phyloP scores from a whole-genome alignment of 2,113 vertebrate genomes.

The Tapirus terrestris region DNA sequence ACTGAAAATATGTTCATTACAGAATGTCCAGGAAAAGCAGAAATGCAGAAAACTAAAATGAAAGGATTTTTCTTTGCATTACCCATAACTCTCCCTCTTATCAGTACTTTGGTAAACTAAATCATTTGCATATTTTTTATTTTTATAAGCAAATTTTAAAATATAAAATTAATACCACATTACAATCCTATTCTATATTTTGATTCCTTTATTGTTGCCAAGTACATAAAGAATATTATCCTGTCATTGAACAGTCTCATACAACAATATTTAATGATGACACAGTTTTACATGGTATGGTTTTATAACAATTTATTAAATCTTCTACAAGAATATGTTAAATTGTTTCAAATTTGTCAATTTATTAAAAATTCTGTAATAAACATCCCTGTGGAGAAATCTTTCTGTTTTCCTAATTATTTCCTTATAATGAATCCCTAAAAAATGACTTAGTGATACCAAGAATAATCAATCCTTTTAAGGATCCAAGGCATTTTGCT shows the following conservation, averaged over 20 bases:
- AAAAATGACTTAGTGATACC: background rate
- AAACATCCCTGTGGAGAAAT: background rate
- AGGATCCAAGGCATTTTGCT: background rate
- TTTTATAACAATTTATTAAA: background rate
- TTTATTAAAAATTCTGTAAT: background rate
- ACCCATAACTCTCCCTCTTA: background rate
- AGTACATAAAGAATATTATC: background rate
- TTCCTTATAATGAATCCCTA: background rate
- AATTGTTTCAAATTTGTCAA: background rate
- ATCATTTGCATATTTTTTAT: background rate
- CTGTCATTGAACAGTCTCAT: background rate
- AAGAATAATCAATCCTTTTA: background rate
- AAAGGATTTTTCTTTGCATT: background rate
- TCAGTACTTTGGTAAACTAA: background rate
- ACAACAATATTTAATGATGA: background rate
- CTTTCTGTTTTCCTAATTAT: background rate
- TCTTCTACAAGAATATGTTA: background rate
- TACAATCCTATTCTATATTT: background rate
- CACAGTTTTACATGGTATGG: rapidly evolving
- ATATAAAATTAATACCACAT: background rate
- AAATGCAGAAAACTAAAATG: background rate
- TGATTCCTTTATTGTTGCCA: background rate
- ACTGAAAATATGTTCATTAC: background rate
- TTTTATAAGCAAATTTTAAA: background rate
- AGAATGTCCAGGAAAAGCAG: background rate